A percentile compares a stretch with the other conserved stretches of the same genome.
Conservation (phyloP, 2,113 vertebrate species). For the Sciurus niger region DNA sequence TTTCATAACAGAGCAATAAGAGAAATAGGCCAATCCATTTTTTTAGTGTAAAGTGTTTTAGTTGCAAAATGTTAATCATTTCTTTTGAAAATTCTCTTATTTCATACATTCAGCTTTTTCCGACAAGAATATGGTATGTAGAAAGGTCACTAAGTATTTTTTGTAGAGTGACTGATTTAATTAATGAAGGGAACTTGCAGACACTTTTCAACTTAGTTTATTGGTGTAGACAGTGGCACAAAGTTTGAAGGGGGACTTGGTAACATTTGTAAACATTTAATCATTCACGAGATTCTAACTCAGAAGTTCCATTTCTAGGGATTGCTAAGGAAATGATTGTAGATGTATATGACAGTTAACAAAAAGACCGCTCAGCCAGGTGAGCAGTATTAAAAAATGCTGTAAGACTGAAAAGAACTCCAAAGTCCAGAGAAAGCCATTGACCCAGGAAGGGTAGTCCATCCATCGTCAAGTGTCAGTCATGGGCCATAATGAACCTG, state of each 20-base stretch:
- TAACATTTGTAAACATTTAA: not conserved
- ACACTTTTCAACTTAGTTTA: not conserved
- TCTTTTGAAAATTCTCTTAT: conserved; percentile 42
- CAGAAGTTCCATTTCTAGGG: not conserved
- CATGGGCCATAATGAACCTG: not conserved
- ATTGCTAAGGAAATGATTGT: conserved; percentile 21
- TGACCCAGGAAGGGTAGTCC: not conserved
- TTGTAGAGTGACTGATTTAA: not conserved
- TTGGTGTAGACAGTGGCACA: not conserved
- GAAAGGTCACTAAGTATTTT: not conserved
- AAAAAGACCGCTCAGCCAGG: not conserved
- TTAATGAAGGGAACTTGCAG: not conserved
- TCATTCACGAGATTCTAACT: not conserved
- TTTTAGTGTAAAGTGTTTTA: not conserved
- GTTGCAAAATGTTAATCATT: conserved; percentile 33
- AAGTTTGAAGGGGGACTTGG: not conserved
- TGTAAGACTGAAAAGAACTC: not conserved
- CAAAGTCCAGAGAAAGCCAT: not conserved
- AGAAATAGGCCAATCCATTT: not conserved
- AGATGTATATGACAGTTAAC: not conserved
- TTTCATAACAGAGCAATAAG: conserved; percentile 18
- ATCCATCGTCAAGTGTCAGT: not conserved
- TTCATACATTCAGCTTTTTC: not conserved
- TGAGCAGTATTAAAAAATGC: not conserved
- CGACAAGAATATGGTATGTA: not conserved